Evolutionary conservation across 2,113 vertebrate genomes (phyloP).

Genomic region (Polypterus senegalus): DNA sequence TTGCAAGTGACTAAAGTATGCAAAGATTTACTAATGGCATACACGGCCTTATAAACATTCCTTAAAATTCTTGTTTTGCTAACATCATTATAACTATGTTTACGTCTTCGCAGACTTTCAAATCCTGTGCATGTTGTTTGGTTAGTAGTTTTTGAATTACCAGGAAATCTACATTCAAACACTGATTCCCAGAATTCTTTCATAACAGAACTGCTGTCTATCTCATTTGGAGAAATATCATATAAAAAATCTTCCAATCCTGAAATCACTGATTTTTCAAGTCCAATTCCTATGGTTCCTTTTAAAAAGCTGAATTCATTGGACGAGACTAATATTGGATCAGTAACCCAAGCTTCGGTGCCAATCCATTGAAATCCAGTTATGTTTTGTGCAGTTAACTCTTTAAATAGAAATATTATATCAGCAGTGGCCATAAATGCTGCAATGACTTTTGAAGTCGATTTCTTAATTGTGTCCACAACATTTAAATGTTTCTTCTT

Average conservation of each 20-base stretch:
- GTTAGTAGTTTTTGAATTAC: neutral
- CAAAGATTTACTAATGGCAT: conserved; percentile 2
- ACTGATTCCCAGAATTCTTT: conserved; percentile 4
- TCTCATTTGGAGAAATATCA: neutral
- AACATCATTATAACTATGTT: neutral
- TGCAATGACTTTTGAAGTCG: conserved; percentile 5
- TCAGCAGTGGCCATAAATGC: neutral
- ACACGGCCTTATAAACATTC: neutral
- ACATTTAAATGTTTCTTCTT: conserved; percentile 1
- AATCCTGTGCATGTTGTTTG: neutral
- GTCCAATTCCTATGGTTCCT: conserved; percentile 1
- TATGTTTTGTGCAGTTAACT: neutral
- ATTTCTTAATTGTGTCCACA: conserved; percentile 5
- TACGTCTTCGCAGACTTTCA: neutral
- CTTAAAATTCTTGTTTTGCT: neutral
- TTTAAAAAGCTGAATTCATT: neutral
- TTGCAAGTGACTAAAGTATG: neutral
- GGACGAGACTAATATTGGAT: neutral
- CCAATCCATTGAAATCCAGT: conserved; percentile 10
- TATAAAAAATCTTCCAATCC: conserved; percentile 4
- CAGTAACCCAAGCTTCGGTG: neutral
- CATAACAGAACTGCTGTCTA: neutral
- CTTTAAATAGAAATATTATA: neutral
- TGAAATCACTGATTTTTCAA: neutral
- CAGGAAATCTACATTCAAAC: conserved; percentile 1